phyloP scores from a whole-genome alignment of 2,797 vertebrate species.

The Aldrovandia affinis region DNA sequence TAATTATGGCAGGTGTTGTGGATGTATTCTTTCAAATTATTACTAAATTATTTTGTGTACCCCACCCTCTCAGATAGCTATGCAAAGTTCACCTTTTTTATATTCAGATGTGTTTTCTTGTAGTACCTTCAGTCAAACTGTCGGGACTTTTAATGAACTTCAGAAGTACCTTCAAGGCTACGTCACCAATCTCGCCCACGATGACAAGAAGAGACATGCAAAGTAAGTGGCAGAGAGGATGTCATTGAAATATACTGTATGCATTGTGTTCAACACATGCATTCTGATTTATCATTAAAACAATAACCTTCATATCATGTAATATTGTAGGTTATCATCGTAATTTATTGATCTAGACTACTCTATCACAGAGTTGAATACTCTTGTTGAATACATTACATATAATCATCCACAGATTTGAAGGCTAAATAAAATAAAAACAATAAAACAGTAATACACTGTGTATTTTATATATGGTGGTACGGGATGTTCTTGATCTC shows the following conservation, averaged over 20 bases:
- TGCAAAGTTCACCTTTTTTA: too few species aligned
- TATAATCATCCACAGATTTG: neutral
- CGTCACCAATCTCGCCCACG: constrained; percentile 82
- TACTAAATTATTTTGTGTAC: neutral
- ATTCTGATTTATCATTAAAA: neutral
- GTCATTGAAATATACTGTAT: neutral
- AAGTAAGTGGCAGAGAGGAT: constrained; percentile 74
- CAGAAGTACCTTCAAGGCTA: constrained; percentile 91
- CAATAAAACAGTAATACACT: neutral
- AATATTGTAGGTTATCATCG: neutral
- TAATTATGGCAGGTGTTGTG: neutral
- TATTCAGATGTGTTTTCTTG: too few species aligned
- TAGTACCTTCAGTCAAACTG: constrained; percentile 92
- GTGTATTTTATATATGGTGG: neutral
- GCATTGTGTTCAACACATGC: neutral
- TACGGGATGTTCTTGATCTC: neutral
- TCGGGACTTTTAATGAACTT: constrained; percentile 91
- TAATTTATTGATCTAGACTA: neutral
- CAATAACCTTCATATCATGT: neutral
- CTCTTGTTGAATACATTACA: too few species aligned
- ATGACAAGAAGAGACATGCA: constrained; percentile 86
- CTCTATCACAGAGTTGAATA: neutral
- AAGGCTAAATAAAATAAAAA: neutral
- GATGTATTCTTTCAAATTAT: neutral
- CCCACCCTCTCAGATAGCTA: too few species aligned